phyloP scores from a whole-genome alignment of 2,888 invertebrate species.

The Mimumesa dahlbomi region DNA sequence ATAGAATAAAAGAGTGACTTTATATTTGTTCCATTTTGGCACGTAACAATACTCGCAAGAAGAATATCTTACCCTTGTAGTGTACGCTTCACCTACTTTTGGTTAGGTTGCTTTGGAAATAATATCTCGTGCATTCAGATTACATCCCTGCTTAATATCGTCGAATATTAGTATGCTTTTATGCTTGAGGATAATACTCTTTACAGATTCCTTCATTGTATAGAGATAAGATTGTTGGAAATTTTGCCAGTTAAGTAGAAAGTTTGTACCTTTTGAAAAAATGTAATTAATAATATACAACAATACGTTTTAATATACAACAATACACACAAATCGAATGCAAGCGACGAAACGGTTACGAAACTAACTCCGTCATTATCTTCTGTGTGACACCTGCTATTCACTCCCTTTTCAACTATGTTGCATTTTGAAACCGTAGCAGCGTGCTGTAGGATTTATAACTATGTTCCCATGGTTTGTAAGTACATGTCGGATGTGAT shows the following conservation, averaged over 20 bases:
- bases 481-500: too few species aligned
- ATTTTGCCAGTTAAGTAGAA: conserved; percentile 92
- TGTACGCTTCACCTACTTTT: conserved; percentile 94
- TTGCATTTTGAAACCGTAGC: too few species aligned
- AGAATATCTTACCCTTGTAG: conserved; percentile 82
- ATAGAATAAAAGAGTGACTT: conserved; percentile 34
- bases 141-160: conserved; percentile 86
- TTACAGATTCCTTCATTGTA: conserved; percentile 96
- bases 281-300: too few species aligned
- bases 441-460: too few species aligned
- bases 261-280: conserved; percentile 88
- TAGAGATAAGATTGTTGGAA: conserved; percentile 94
- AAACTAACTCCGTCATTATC: too few species aligned
- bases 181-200: conserved; percentile 91
- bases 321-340: too few species aligned
- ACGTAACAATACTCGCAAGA: too few species aligned
- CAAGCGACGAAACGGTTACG: too few species aligned
- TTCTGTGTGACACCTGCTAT: too few species aligned
- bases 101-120: conserved; percentile 93
- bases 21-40: not conserved
- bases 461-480: too few species aligned
- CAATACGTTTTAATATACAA: not conserved
- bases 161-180: conserved; percentile 88
- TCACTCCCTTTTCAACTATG: too few species aligned
- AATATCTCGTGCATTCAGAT: conserved; percentile 90